Evolutionary conservation across 2,888 invertebrate genomes (phyloP).

Genomic region (Ophion ventricosus): DNA sequence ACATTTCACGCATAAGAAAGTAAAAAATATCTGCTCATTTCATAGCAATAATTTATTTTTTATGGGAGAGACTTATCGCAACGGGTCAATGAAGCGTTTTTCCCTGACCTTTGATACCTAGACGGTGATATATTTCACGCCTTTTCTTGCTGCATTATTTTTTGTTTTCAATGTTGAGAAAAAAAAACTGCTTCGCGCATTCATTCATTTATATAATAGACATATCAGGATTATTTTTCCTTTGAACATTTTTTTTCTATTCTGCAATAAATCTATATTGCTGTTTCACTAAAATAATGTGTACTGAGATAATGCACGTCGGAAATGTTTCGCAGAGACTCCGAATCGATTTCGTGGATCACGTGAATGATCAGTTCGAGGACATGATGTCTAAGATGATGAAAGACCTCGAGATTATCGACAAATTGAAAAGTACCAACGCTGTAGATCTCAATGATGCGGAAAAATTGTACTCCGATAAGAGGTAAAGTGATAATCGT

Average conservation of each 20-base stretch:
- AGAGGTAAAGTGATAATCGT: constrained; percentile 48
- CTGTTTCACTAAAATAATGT: neutral
- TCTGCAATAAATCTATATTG: neutral
- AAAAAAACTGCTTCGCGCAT: too few relatives aligned
- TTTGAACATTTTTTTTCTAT: neutral
- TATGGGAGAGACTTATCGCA: neutral
- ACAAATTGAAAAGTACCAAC: constrained; percentile 41
- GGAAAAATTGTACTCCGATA: constrained; percentile 58
- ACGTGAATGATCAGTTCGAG: constrained; percentile 69
- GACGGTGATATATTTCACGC: neutral
- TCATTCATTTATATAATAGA: neutral
- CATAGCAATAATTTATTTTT: neutral
- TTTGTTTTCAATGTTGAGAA: neutral
- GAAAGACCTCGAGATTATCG: constrained; percentile 55
- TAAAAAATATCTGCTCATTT: neutral
- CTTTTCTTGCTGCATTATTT: neutral
- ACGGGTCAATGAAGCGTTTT: constrained; percentile 20
- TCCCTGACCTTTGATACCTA: constrained; percentile 18
- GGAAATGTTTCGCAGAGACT: constrained; percentile 68
- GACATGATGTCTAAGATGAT: constrained; percentile 72
- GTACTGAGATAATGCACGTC: neutral
- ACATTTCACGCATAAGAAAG: neutral
- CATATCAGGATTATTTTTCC: neutral
- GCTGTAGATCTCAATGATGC: constrained; percentile 29
- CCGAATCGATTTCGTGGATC: constrained; percentile 68